phyloP scores from a whole-genome alignment of 2,113 vertebrate genomes.

The Acrocephalus kingi region DNA sequence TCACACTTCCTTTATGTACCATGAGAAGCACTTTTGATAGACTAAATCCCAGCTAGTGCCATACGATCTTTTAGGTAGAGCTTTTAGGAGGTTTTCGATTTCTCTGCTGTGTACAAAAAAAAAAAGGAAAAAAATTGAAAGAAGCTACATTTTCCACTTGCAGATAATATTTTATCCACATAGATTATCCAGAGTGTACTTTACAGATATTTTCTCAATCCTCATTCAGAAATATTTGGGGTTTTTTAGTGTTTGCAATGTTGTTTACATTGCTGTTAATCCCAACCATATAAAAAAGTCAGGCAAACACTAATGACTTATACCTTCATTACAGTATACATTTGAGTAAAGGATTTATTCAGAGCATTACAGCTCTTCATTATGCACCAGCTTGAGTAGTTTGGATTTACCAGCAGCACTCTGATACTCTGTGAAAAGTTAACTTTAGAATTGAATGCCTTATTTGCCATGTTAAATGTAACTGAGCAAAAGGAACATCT shows the following conservation, averaged over 20 bases:
- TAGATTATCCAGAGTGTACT: not conserved
- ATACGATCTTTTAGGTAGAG: not conserved
- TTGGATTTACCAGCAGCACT: not conserved
- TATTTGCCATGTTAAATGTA: not conserved
- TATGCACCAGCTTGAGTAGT: not conserved
- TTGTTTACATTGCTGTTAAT: not conserved
- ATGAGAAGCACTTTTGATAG: not conserved
- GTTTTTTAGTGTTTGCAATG: not conserved
- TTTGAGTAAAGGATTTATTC: not conserved
- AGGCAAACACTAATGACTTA: not conserved
- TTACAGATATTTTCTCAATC: not conserved
- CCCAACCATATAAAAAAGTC: not conserved
- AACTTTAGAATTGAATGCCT: not conserved
- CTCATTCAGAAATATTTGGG: not conserved
- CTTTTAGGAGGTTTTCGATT: not conserved
- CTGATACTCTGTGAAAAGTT: not conserved
- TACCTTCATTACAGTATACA: not conserved
- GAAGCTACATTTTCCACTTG: not conserved
- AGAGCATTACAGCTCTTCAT: not conserved
- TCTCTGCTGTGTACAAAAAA: not conserved
- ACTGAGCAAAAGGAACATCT: conserved; percentile 8
- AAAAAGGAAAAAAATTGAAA: not conserved
- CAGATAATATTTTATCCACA: not conserved
- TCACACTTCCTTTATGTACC: not conserved
- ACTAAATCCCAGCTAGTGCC: not conserved